Base-by-base conservation (phyloP, 92 coral and sea anemone genomes). In the Palythoa grandis region DNA sequence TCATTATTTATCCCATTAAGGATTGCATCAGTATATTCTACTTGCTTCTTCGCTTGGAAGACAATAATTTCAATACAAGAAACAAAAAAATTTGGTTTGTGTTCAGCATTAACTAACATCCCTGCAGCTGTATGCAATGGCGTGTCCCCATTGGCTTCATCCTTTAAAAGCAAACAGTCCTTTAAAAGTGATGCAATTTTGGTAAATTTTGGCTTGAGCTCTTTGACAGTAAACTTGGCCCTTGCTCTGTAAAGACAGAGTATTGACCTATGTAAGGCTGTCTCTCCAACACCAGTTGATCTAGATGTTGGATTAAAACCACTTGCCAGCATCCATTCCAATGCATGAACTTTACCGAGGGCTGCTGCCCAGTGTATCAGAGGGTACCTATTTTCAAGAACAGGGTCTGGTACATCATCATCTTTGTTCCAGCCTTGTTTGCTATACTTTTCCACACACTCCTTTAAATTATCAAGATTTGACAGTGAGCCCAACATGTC, bases 251-350 rank as follows among this genome's bases (percentile, higher is more conserved):
- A 92, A 54, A 97, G 80, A 82, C 94, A 86, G 53, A 89, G 86
- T 35, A 96, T 93, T 7, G 98, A 93, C 52, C 97, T 84, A 72
- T 97, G 99, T 68, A 97, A 85, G 7, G 99, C 98, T 20, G 98
- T 95, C 91, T 95, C 98, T 0, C 99, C 99, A 60, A 91, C 95
- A 39, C 94, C 95, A 25, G 94, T 91, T 13, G 98, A 95, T 76
- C 89, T 88, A 19, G 98, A 88, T 24, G 92, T 86, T 1, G 99
- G 89, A 9, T 86, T 86, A 75, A 97, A 97, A 19, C 98, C 99
- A 89, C 95, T 95, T n/a, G 92, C 94, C 6, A 97, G 83, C 93
- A 97, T 92, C 99, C 99, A 97, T 76, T 97, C 99, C 11, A 97
- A 85, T 0, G 99, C 99, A 90, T 92, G 91, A 74, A 96, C 95